Base-by-base conservation (phyloP, 2,797 vertebrate species). In the Lithobates sylvaticus region DNA sequence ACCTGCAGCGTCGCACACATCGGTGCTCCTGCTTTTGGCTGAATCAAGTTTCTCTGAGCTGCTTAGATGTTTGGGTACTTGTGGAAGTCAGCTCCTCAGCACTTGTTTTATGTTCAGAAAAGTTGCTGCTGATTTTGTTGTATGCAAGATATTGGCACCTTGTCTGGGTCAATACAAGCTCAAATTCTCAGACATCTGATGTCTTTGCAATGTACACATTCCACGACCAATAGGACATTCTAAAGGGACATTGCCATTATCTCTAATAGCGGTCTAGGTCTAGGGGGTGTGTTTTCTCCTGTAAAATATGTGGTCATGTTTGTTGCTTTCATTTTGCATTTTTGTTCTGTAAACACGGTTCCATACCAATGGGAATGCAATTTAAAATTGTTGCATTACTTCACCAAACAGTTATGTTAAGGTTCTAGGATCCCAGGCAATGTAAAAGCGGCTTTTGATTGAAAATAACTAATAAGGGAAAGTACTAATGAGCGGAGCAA, bases 401-500 rank as follows among this genome's bases (percentile, higher is more conserved):
- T 84, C 83, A 70, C 67, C 16, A 27, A 36, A 15, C 67, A 78
- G 27, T 50, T 42, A 84, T 70, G 74, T 50, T 79, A 64, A 78
- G 78, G 67, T 72, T 71, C 47, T 78, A 34, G 67, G 69, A 29
- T 72, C 34, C 29, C 50, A 69, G 58, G 34, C 47, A 84, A 71
- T 78, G 64, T 47, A 44, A 47, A 78, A 84, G 32, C 8, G 13
- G 8, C 16, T 84, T 82, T 0, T 61, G 1, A 64, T 79, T 44
- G 58, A 61, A 76, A 21, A 61, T 26, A 76, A n/a, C 81, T 68
- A 83, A 76, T 61, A 67, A 83, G 72, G 61, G 72, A 83, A 68
- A 76, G 71, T 65, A 44, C n/a, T 76, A 74, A 74, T 74, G 72
- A 83, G 81, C 13, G 26, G 36, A 75, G 71, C 29, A 84, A 77